Evolutionary conservation across 2,888 invertebrate species (phyloP).

Genomic region (Sarcophaga carnaria): DNA sequence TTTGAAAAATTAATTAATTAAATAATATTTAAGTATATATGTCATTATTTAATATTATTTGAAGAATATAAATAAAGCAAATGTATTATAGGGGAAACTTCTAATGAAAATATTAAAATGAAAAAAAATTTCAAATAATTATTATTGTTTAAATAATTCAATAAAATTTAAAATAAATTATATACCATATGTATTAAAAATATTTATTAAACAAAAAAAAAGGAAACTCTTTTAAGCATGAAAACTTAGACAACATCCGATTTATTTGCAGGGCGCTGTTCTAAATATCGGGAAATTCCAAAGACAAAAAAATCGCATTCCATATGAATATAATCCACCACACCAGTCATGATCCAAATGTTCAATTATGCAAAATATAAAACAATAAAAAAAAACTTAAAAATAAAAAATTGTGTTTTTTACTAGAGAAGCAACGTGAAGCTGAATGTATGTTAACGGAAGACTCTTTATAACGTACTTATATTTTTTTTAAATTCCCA

Average conservation of each 20-base stretch:
- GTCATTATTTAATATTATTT: no score
- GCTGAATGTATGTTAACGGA: no score
- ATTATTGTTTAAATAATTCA: conserved; percentile 13
- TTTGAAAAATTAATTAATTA: conserved; percentile 1
- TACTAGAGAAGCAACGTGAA: no score
- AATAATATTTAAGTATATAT: neutral
- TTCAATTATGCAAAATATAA: no score
- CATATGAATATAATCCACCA: no score
- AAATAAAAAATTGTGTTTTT: no score
- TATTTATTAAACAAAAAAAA: conserved; percentile 1
- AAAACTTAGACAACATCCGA: conserved; percentile 53
- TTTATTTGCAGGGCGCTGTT: neutral
- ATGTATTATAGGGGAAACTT: conserved; percentile 57
- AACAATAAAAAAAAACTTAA: no score
- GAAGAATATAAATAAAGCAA: neutral
- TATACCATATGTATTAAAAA: neutral
- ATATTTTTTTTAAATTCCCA: no score
- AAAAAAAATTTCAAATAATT: neutral
- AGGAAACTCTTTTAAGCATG: conserved; percentile 19
- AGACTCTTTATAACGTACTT: no score
- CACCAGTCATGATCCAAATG: no score
- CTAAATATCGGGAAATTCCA: neutral
- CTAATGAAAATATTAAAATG: conserved; percentile 21
- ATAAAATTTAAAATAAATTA: conserved; percentile 24
- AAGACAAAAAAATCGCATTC: no score